Conservation (phyloP, 2,113 vertebrate species). For the Hippocampus guttulatus region DNA sequence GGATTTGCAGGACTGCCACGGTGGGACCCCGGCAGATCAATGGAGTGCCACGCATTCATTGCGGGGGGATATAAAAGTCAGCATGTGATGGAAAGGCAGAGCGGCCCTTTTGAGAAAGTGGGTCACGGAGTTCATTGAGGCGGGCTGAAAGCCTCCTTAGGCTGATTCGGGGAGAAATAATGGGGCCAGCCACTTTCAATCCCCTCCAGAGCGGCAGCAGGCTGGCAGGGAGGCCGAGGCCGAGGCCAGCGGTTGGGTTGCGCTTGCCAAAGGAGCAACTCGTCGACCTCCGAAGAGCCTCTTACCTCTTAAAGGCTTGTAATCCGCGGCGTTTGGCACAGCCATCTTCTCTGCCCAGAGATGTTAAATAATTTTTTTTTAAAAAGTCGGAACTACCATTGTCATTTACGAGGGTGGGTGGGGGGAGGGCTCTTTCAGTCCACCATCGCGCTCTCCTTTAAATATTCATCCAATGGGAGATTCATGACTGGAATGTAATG, state of each 20-base stretch:
- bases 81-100: constrained; percentile 10
- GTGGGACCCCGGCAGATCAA: background rate
- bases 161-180: constrained; percentile 67
- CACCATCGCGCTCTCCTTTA: background rate
- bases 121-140: constrained; percentile 53
- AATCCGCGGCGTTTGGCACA: constrained; percentile 25
- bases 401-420: background rate
- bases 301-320: constrained; percentile 28
- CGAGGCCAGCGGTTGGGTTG: constrained; percentile 23
- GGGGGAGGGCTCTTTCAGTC: background rate
- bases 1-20: background rate
- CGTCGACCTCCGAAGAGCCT: constrained; percentile 13
- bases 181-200: constrained; percentile 56
- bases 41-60: background rate
- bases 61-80: background rate
- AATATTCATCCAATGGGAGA: background rate
- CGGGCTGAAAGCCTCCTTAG: constrained; percentile 53
- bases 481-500: too few relatives aligned
- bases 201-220: constrained; percentile 39
- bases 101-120: constrained; percentile 42
- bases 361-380: background rate
- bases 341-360: background rate
- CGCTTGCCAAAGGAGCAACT: constrained; percentile 29
- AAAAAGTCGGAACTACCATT: background rate
- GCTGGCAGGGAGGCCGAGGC: constrained; percentile 43